These are phyloP conservation scores for Actenoides hombroni DNA, from an alignment of 2,113 vertebrate species.

Conservation along the genomic window DNA sequence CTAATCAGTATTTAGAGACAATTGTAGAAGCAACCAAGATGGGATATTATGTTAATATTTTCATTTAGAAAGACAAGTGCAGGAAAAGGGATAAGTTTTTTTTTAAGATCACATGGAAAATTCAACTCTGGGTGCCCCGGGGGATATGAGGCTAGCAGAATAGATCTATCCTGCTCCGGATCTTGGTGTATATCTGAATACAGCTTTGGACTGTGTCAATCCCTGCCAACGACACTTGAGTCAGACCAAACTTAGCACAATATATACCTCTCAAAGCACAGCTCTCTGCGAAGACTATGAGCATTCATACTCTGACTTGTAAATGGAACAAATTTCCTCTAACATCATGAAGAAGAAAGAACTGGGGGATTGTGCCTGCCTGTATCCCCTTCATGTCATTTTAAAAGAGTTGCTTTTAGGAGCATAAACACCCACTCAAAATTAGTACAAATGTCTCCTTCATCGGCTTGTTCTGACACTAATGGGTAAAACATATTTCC, in stretches of 20 bases:
- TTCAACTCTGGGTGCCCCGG: neutral
- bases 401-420: slow-evolving; percentile 26
- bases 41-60: neutral
- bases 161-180: neutral
- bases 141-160: neutral
- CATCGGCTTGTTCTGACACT: slow-evolving; percentile 26
- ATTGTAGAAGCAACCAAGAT: neutral
- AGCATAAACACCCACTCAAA: slow-evolving; percentile 46
- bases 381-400: neutral
- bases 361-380: neutral
- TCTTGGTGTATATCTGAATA: neutral
- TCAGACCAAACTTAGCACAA: neutral
- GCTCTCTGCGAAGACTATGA: neutral
- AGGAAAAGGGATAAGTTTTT: neutral
- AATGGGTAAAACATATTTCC: slow-evolving; percentile 63
- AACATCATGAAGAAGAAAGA: neutral
- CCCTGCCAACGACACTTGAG: slow-evolving; percentile 15
- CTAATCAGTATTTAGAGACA: neutral
- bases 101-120: slow-evolving; percentile 19
- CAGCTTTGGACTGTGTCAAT: neutral
- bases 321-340: slow-evolving; percentile 33
- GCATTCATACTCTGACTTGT: neutral
- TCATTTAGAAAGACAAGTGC: slow-evolving; percentile 10
- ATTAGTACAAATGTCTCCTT: slow-evolving; percentile 57
- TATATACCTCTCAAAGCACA: neutral